Evolutionary conservation across 2,113 vertebrate genomes (phyloP).

Genomic region (Psophia crepitans): DNA sequence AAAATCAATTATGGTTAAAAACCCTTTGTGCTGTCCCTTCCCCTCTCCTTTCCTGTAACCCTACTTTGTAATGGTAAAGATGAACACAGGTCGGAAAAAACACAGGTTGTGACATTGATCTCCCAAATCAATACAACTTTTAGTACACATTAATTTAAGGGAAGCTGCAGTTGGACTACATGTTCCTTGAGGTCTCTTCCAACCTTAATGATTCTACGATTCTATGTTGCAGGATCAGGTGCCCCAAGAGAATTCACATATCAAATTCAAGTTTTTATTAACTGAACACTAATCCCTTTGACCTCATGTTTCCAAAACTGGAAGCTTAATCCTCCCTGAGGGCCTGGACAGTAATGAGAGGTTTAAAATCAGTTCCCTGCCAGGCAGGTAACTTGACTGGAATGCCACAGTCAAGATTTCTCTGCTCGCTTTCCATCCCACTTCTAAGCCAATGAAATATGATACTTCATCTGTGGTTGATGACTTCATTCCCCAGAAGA

Average conservation of each 20-base stretch:
- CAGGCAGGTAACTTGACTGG: neutral
- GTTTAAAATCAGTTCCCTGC: neutral
- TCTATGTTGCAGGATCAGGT: neutral
- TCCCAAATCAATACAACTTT: neutral
- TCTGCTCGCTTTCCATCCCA: neutral
- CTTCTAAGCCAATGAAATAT: neutral
- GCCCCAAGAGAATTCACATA: neutral
- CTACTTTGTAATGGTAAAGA: neutral
- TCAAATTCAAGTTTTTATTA: neutral
- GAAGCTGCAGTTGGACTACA: too few species aligned
- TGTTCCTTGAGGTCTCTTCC: too few species aligned
- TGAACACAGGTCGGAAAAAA: neutral
- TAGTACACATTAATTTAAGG: neutral
- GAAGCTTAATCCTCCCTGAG: neutral
- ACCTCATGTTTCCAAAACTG: neutral
- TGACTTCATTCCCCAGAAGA: neutral
- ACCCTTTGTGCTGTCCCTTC: neutral
- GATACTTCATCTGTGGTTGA: neutral
- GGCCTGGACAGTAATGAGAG: neutral
- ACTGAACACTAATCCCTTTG: neutral
- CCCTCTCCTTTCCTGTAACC: neutral
- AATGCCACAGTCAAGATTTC: neutral
- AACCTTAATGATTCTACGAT: too few species aligned
- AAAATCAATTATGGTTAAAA: neutral
- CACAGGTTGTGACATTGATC: neutral